These are phyloP conservation scores for Paedocypris micromegethes DNA, from an alignment of 2,797 vertebrate species.

Conservation along the genomic window DNA sequence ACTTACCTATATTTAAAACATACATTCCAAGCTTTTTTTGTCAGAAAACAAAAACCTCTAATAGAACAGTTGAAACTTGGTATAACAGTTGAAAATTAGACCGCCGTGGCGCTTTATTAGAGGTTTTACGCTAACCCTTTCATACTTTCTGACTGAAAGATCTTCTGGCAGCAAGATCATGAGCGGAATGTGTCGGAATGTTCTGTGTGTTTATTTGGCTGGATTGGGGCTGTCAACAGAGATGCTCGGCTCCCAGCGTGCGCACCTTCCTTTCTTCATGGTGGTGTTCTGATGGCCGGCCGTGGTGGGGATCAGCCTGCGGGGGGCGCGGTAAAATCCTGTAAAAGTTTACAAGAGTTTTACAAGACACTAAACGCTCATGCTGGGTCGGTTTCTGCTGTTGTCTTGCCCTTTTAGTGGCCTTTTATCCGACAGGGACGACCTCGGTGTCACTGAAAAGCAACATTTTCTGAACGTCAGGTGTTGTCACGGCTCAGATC, in stretches of 20 bases:
- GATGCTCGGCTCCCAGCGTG: conserved; percentile 6
- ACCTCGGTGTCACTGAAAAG: conserved; percentile 40
- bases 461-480: conserved; percentile 30
- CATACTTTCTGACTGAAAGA: too few relatives aligned
- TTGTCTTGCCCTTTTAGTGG: conserved; percentile 47
- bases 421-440: conserved; percentile 32
- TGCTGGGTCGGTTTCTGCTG: conserved; percentile 46
- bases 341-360: conserved; percentile 59
- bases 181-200: too few relatives aligned
- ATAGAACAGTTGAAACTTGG: too few relatives aligned
- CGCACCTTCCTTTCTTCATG: conserved; percentile 34
- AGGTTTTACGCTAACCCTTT: too few relatives aligned
- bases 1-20: too few relatives aligned
- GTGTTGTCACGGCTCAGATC: conserved; percentile 15
- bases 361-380: conserved; percentile 56
- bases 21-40: too few relatives aligned
- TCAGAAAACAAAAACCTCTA: too few relatives aligned
- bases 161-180: too few relatives aligned
- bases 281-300: conserved; percentile 29
- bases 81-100: too few relatives aligned
- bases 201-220: background rate
- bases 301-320: conserved; percentile 37
- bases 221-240: conserved; percentile 2
- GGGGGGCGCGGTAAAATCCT: conserved; percentile 34
- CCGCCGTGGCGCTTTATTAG: too few relatives aligned